phyloP scores from a whole-genome alignment of 2,113 vertebrate species.

The Chiloscyllium plagiosum region DNA sequence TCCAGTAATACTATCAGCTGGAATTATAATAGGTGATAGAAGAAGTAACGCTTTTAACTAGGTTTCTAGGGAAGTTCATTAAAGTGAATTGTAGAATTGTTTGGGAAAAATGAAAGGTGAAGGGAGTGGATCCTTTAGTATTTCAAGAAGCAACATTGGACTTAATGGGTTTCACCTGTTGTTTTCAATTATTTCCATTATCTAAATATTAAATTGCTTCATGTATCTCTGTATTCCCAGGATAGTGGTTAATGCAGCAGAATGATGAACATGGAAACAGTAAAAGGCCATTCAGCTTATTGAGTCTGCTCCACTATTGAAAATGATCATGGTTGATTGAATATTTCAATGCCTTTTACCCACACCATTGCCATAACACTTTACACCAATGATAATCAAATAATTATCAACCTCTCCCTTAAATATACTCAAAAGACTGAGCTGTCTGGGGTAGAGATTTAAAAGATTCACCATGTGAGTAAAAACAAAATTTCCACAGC shows the following conservation, averaged over 20 bases:
- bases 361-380: no score
- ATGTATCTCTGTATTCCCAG: neutral
- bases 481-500: no score
- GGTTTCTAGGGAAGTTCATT: neutral
- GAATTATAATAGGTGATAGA: neutral
- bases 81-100: neutral
- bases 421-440: no score
- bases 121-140: neutral
- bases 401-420: no score
- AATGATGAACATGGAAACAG: neutral
- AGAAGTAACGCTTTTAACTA: neutral
- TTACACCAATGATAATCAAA: no score
- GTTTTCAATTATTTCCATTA: neutral
- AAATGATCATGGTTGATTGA: no score
- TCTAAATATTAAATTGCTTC: neutral
- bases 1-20: no score
- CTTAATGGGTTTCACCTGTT: neutral
- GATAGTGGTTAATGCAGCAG: neutral
- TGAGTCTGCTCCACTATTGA: no score
- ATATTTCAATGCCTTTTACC: no score
- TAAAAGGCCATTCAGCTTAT: no score
- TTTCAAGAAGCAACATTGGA: neutral
- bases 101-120: neutral
- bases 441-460: no score
- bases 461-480: no score